Percentiles rank a stretch among this genome's conserved stretches.
Conservation (phyloP, 2,888 invertebrate species). For the Coronaproctus castanopsis region DNA sequence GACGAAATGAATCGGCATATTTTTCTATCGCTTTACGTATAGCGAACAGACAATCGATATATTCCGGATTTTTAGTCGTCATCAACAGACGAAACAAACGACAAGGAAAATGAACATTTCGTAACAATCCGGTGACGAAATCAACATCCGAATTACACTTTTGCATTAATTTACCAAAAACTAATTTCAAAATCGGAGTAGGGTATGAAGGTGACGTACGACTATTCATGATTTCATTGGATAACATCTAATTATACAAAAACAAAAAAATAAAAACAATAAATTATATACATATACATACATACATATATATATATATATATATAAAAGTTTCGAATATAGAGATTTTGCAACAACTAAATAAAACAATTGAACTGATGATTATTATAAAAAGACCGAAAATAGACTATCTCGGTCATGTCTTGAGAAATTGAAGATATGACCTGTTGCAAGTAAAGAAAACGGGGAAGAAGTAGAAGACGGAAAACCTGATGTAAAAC, state of each 20-base stretch:
- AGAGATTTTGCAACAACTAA: too few relatives aligned
- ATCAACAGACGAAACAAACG: conserved; percentile 10
- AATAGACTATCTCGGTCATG: too few relatives aligned
- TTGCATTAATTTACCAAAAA: conserved; percentile 1
- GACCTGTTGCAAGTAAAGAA: too few relatives aligned
- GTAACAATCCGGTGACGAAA: conserved; percentile 7
- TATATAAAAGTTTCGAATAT: too few relatives aligned
- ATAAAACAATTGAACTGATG: too few relatives aligned
- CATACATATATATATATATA: not conserved
- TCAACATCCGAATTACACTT: conserved; percentile 1
- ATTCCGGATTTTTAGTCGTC: conserved; percentile 5
- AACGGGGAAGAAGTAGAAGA: too few relatives aligned
- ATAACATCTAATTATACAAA: conserved; percentile 3
- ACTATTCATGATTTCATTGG: conserved; percentile 1
- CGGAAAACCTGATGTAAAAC: too few relatives aligned
- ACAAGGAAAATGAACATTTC: conserved; percentile 6
- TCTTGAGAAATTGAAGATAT: too few relatives aligned
- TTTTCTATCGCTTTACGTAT: conserved; percentile 5
- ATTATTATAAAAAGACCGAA: too few relatives aligned
- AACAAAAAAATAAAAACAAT: not conserved
- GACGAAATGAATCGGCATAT: not conserved
- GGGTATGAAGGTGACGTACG: not conserved
- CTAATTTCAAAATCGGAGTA: not conserved
- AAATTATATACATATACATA: not conserved
- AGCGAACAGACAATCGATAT: not conserved